These are phyloP conservation scores for Rhorus exstirpatorius DNA, from an alignment of 2,888 invertebrate genomes.

Conservation along the genomic window DNA sequence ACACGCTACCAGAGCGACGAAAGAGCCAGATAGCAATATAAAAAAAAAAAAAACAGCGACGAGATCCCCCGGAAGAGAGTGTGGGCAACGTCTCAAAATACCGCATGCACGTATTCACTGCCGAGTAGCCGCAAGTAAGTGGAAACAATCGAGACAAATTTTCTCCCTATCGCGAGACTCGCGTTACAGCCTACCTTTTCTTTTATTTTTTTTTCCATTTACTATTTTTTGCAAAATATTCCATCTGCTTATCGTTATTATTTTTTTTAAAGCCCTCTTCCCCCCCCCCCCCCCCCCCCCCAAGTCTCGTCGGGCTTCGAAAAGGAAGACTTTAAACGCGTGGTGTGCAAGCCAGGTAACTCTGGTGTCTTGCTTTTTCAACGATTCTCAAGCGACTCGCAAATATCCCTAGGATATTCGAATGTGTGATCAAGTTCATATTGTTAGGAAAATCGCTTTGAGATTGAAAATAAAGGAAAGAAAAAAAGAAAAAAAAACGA, in stretches of 20 bases:
- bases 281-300: background rate
- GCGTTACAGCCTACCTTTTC: background rate
- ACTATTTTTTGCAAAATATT: background rate
- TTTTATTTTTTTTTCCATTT: background rate
- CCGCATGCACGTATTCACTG: constrained; percentile 72
- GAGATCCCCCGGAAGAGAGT: constrained; percentile 80
- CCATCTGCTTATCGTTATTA: background rate
- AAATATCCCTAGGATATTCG: constrained; percentile 5
- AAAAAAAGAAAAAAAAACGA: constrained; percentile 43
- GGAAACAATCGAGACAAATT: constrained; percentile 72
- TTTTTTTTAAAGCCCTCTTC: constrained; percentile 1
- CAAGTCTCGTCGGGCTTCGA: background rate
- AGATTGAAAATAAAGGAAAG: background rate
- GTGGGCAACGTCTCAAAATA: constrained; percentile 82
- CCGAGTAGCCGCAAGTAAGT: constrained; percentile 79
- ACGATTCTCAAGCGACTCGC: background rate
- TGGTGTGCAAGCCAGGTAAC: background rate
- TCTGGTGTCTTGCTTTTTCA: too few species aligned
- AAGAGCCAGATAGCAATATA: constrained; percentile 53
- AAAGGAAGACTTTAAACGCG: background rate
- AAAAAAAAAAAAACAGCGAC: constrained; percentile 39
- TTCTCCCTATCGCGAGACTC: constrained; percentile 33
- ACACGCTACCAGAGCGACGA: constrained; percentile 77
- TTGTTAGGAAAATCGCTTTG: background rate
- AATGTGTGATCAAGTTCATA: background rate